A percentile compares a stretch with the other conserved stretches of the same genome.
Evolutionary conservation across 2,113 vertebrate genomes (phyloP).

Genomic region (Gymnocephalus cernua): DNA sequence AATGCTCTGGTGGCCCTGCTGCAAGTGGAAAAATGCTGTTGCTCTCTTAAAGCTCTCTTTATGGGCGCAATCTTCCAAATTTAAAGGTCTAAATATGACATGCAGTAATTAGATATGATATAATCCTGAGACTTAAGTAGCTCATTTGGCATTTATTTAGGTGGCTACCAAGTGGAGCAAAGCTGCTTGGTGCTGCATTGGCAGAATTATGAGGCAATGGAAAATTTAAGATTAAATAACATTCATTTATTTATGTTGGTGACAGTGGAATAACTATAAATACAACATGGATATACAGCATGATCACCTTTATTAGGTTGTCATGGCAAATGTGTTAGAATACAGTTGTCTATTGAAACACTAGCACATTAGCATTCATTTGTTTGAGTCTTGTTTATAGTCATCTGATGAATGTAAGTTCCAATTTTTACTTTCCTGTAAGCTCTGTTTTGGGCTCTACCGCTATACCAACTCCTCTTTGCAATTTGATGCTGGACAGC

Average conservation of each 20-base stretch:
- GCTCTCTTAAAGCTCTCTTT: not conserved
- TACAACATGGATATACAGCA: not conserved
- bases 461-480: not conserved
- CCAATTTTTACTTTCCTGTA: too few relatives aligned
- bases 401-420: not conserved
- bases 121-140: not conserved
- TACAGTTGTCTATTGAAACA: too few relatives aligned
- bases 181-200: not conserved
- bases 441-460: not conserved
- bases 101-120: not conserved
- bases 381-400: not conserved
- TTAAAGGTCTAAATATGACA: not conserved
- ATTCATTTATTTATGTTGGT: not conserved
- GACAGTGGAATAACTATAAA: not conserved
- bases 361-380: not conserved
- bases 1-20: not conserved
- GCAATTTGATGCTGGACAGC: not conserved
- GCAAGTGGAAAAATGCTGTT: not conserved
- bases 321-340: not conserved
- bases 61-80: not conserved
- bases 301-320: not conserved
- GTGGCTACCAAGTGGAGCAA: not conserved
- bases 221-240: not conserved
- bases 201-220: not conserved
- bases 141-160: not conserved